These are phyloP conservation scores for Drosophila equinoxialis DNA, from an alignment of 1,140 invertebrate species.

Conservation along the genomic window DNA sequence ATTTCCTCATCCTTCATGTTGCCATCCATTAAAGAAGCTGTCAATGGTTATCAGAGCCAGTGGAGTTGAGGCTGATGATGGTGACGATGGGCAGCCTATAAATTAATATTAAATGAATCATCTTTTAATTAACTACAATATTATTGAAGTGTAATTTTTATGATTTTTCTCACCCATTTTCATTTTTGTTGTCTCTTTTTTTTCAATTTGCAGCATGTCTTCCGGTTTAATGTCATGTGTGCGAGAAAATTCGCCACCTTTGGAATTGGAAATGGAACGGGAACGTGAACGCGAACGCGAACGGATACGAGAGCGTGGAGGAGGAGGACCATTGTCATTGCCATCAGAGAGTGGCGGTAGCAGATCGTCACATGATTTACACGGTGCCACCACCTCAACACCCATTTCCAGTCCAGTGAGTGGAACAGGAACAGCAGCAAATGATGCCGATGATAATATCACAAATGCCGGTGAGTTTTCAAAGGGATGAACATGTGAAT, in stretches of 20 bases:
- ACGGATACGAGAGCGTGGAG: conserved; percentile 40
- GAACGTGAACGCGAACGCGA: conserved; percentile 8
- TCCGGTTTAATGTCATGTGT: conserved; percentile 84
- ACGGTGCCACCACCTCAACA: conserved; percentile 60
- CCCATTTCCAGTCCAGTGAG: conserved; percentile 55
- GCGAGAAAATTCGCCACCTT: conserved; percentile 84
- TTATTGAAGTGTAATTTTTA: conserved; percentile 33
- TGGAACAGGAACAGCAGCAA: conserved; percentile 26
- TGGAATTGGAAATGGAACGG: conserved; percentile 73
- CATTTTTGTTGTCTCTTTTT: too few relatives aligned
- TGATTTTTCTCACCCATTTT: conserved; percentile 17
- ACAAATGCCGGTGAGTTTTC: conserved; percentile 56
- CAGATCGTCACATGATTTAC: conserved; percentile 44
- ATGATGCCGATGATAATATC: conserved; percentile 43
- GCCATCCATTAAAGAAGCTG: conserved; percentile 49
- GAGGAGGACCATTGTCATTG: conserved; percentile 71
- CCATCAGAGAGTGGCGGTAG: conserved; percentile 40
- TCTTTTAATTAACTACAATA: conserved; percentile 5
- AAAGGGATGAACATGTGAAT: conserved; percentile 9
- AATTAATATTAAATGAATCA: conserved; percentile 6
- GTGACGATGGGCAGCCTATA: conserved; percentile 19
- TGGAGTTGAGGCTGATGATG: conserved; percentile 7
- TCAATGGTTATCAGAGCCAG: conserved; percentile 20
- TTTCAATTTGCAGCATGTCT: conserved; percentile 72
- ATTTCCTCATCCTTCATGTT: conserved; percentile 33